Conservation (phyloP, 2,113 vertebrate genomes). For the Propithecus coquereli region DNA sequence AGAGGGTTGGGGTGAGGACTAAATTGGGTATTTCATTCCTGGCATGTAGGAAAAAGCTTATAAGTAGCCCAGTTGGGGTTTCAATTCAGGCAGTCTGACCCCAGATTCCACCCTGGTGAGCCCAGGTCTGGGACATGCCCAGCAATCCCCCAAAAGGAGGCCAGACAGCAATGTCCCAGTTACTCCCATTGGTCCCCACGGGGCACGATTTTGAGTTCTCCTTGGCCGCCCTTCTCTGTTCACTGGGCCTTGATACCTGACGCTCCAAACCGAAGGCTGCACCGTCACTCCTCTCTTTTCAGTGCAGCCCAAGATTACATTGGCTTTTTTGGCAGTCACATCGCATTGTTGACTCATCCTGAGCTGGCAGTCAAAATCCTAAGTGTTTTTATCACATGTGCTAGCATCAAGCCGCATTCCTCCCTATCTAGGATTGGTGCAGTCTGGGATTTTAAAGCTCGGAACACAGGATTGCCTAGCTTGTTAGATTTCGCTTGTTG, state of each 20-base stretch:
- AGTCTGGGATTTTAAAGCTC: not conserved
- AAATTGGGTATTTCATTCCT: not conserved
- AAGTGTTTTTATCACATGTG: not conserved
- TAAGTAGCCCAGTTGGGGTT: not conserved
- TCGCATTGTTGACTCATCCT: constrained; percentile 38
- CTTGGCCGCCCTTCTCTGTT: not conserved
- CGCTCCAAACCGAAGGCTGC: not conserved
- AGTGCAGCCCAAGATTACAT: not conserved
- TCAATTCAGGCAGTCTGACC: not conserved
- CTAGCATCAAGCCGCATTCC: not conserved
- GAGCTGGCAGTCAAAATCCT: not conserved
- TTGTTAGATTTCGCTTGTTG: not conserved
- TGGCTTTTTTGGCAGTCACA: not conserved
- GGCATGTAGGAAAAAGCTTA: not conserved
- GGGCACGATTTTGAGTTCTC: not conserved
- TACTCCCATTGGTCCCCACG: not conserved
- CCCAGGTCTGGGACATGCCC: not conserved
- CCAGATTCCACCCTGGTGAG: not conserved
- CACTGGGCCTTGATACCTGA: not conserved
- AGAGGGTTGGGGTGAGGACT: not conserved
- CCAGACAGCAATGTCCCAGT: not conserved
- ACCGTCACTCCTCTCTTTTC: not conserved
- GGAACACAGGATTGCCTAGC: not conserved
- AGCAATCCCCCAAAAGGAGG: not conserved
- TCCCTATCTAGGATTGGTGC: not conserved